Conservation (phyloP, 2,888 invertebrate species). For the Cyclophora punctaria region DNA sequence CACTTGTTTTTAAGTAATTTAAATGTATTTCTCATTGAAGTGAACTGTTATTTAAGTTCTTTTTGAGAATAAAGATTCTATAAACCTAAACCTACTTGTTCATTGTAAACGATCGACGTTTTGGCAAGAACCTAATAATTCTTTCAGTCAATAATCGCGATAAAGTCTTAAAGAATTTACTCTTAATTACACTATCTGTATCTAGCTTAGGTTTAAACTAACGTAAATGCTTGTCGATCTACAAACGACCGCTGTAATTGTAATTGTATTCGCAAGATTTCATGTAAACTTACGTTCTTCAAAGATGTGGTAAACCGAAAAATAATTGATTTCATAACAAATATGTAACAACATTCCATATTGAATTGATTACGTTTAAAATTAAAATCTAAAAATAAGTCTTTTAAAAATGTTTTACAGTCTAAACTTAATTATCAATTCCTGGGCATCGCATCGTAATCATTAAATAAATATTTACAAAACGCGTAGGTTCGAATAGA, state of each 20-base stretch:
- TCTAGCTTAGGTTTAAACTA: conserved; percentile 8
- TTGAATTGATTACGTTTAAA: conserved; percentile 8
- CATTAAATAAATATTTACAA: conserved; percentile 29
- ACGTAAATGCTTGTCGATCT: conserved; percentile 17
- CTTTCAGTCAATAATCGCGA: conserved; percentile 41
- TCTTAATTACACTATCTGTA: conserved; percentile 13
- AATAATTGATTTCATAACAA: too few species aligned
- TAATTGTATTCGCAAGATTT: too few species aligned
- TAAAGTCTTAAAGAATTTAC: conserved; percentile 34
- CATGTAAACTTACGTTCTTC: too few species aligned
- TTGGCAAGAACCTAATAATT: conserved; percentile 61
- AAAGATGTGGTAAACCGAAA: too few species aligned
- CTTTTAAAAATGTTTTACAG: conserved; percentile 48
- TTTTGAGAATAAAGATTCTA: too few species aligned
- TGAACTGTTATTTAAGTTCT: too few species aligned
- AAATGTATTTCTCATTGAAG: too few species aligned
- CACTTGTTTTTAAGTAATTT: too few species aligned
- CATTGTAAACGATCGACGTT: too few species aligned
- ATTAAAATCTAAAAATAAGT: conserved; percentile 51
- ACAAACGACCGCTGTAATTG: too few species aligned
- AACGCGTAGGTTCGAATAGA: conserved; percentile 15
- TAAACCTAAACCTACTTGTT: too few species aligned
- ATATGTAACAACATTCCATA: too few species aligned
- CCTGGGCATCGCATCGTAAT: conserved; percentile 40
- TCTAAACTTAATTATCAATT: conserved; percentile 48